Evolutionary conservation across 2,113 vertebrate genomes (phyloP).

Genomic region (Dicrurus megarhynchus): DNA sequence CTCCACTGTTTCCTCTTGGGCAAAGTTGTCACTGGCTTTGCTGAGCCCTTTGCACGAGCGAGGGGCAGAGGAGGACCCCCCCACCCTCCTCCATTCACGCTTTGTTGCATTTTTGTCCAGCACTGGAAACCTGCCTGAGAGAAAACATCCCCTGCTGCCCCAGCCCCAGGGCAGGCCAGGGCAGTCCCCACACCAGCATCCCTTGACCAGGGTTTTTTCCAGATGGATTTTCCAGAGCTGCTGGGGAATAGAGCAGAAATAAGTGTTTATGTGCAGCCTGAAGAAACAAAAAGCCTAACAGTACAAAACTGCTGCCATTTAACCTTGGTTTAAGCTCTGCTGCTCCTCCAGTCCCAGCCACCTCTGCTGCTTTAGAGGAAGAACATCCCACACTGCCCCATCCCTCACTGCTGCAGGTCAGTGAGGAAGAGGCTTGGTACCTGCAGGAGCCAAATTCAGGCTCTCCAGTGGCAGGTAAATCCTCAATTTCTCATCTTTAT

Average conservation of each 20-base stretch:
- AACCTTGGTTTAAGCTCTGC: neutral
- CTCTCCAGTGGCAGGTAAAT: neutral
- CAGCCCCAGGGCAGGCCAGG: neutral
- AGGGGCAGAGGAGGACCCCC: neutral
- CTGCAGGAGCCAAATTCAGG: neutral
- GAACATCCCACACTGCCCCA: accelerated
- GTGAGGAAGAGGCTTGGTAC: accelerated
- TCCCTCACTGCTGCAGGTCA: neutral
- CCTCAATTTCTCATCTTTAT: neutral
- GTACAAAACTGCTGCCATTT: neutral
- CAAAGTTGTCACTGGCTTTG: neutral
- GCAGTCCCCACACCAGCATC: neutral
- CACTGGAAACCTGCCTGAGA: neutral
- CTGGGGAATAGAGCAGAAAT: neutral
- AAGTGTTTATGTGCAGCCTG: accelerated
- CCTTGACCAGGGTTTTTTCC: accelerated
- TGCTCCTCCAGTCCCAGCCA: neutral
- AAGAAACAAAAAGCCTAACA: neutral
- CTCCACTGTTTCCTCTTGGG: neutral
- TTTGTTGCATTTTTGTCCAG: neutral
- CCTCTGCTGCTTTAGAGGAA: neutral
- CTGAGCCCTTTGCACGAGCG: accelerated
- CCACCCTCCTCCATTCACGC: accelerated
- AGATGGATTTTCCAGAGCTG: neutral
- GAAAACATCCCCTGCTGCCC: neutral